Evolutionary conservation across 1,140 invertebrate species (phyloP).

Genomic region (Cherax quadricarinatus): DNA sequence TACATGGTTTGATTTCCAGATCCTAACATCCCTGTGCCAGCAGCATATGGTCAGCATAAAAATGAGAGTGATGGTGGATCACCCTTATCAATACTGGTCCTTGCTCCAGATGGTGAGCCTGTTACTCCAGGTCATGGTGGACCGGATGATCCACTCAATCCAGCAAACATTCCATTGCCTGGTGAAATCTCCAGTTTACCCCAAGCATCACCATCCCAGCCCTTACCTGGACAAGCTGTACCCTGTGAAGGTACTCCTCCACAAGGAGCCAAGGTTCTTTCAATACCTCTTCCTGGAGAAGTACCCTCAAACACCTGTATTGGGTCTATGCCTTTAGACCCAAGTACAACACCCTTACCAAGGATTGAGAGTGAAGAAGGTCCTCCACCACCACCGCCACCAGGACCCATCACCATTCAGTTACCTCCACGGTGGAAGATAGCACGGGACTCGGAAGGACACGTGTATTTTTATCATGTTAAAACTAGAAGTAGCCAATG

Average conservation of each 20-base stretch:
- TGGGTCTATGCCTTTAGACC: neutral
- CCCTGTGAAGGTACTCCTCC: constrained; percentile 47
- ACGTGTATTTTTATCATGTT: constrained; percentile 94
- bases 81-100: constrained; percentile 27
- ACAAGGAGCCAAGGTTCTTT: constrained; percentile 39
- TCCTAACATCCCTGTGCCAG: constrained; percentile 63
- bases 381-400: constrained; percentile 77
- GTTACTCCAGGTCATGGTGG: constrained; percentile 34
- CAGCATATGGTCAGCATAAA: constrained; percentile 51
- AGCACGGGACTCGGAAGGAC: constrained; percentile 86
- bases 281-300: constrained; percentile 66
- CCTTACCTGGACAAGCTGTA: constrained; percentile 53
- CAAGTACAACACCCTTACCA: constrained; percentile 53
- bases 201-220: constrained; percentile 51
- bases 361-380: constrained; percentile 13
- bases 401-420: constrained; percentile 79
- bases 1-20: constrained; percentile 13
- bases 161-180: constrained; percentile 66
- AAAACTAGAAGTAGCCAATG: constrained; percentile 91
- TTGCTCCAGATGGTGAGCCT: constrained; percentile 31
- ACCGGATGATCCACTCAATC: constrained; percentile 47
- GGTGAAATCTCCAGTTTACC: constrained; percentile 30
- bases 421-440: constrained; percentile 92
- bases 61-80: constrained; percentile 48
- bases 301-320: neutral